Conservation (phyloP, 1,140 invertebrate genomes). For the Plectrocnemia conspersa region DNA sequence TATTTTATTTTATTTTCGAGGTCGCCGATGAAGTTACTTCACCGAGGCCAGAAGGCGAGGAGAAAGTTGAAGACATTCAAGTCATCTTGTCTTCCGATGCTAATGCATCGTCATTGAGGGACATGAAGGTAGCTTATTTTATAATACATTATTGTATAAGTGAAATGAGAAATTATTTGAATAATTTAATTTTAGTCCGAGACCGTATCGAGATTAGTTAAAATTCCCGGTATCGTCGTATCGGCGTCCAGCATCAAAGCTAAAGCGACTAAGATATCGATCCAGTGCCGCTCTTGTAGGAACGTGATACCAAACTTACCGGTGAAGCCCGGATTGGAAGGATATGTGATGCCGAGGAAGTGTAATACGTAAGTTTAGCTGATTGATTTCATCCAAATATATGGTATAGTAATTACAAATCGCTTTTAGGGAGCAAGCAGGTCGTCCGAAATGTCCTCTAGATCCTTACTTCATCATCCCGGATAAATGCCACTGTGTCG, state of each 20-base stretch:
- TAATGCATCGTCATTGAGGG: conserved; percentile 74
- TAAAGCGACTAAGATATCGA: conserved; percentile 91
- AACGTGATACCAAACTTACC: conserved; percentile 84
- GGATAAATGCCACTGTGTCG: conserved; percentile 95
- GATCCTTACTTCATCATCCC: conserved; percentile 98
- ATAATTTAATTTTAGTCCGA: conserved; percentile 70
- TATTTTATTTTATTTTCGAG: conserved; percentile 36
- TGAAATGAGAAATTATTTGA: background rate
- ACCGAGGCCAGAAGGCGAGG: conserved; percentile 84
- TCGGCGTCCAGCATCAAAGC: conserved; percentile 90
- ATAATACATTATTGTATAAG: background rate
- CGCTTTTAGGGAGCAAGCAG: conserved; percentile 77
- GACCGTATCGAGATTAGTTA: conserved; percentile 87
- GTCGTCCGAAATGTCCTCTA: conserved; percentile 85
- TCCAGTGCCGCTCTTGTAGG: conserved; percentile 93
- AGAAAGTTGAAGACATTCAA: conserved; percentile 92
- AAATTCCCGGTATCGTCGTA: conserved; percentile 94
- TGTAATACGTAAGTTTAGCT: conserved; percentile 76
- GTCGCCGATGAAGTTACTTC: conserved; percentile 93
- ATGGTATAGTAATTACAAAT: conserved; percentile 13
- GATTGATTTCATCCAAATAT: conserved; percentile 4
- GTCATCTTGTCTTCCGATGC: conserved; percentile 83
- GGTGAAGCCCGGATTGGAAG: conserved; percentile 94
- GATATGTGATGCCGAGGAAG: conserved; percentile 92
- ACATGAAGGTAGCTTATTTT: conserved; percentile 67